phyloP scores from a whole-genome alignment of 2,113 vertebrate species.

The Siphamia tubifer region DNA sequence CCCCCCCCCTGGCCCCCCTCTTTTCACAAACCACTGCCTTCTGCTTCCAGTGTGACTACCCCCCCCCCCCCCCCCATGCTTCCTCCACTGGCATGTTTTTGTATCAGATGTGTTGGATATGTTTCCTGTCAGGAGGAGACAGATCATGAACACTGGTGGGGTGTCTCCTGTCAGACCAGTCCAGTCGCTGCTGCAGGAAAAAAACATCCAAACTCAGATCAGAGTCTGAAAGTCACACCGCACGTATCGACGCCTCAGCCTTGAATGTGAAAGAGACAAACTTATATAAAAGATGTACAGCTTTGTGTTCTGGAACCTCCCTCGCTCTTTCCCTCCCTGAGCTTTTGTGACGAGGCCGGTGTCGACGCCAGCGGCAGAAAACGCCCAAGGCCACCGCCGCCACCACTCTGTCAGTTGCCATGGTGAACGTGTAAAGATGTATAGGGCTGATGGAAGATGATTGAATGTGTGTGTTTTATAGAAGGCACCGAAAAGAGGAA shows the following conservation, averaged over 20 bases:
- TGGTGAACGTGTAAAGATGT: constrained; percentile 64
- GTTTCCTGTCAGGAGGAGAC: too few species aligned
- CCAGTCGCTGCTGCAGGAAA: constrained; percentile 20
- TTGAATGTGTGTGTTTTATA: not conserved
- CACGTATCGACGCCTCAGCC: not conserved
- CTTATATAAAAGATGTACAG: not conserved
- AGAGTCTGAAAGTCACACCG: not conserved
- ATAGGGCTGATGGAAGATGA: constrained; percentile 17
- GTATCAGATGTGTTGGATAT: too few species aligned
- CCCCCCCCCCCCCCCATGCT: too few species aligned
- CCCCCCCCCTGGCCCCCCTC: too few species aligned
- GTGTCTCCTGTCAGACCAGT: too few species aligned
- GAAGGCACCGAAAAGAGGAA: not conserved
- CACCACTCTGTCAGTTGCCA: constrained; percentile 60
- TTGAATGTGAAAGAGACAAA: constrained; percentile 1
- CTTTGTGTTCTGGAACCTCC: constrained; percentile 23
- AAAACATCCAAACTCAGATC: not conserved
- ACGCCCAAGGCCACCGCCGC: constrained; percentile 42
- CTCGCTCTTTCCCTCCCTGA: not conserved
- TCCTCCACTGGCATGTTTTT: too few species aligned
- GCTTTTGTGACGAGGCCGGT: constrained; percentile 50
- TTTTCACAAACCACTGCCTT: too few species aligned
- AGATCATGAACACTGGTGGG: too few species aligned
- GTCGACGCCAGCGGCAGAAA: constrained; percentile 42
- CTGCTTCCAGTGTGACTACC: too few species aligned